Evolutionary conservation across 2,888 invertebrate species (phyloP), one percentile per base, ranked within the genome.

Genomic region (Cyrtodaria siliqua): DNA sequence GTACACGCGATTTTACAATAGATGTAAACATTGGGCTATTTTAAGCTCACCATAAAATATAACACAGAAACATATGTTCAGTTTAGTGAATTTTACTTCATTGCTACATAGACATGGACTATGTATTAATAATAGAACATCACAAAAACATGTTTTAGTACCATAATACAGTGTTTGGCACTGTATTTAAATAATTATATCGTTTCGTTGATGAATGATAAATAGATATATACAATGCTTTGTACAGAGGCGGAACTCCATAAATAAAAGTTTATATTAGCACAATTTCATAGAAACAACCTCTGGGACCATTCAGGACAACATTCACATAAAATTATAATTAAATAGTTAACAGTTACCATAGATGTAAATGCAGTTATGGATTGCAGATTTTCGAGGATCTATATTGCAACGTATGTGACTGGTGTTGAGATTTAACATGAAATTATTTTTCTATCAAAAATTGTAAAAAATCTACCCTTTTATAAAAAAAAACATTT

Each of bases 191-290:
- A 80, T 77, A 77, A 76, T 53, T 61, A 73, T 50, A 56, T 49
- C 29, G 57, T 80, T n/a, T 80, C 80, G 80, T 80, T 80, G 80
- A 77, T 76, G 76, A 73, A 70, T 71, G 59, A 72, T 66, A 80
- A 77, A 80, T 80, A 80, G 73, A 67, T 80, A 80, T 80, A 49
- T 80, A 80, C 80, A 80, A 76, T 76, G 80, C 42, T 71, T 77
- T 79, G 33, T 80, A 77, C 80, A 80, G 55, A 74, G 57, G 64
- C 47, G 62, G 57, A 27, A 63, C 50, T 29, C 40, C 20, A 47
- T 55, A 64, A 56, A 61, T 57, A 72, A 33, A n/a, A 33, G 33
- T 33, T 24, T 69, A 76, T 67, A 71, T 76, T 64, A 76, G 70
- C 76, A 76, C 70, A 73, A 61, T 47, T 44, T 14, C 18, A 40